These are phyloP conservation scores for Pseudorhombus dupliciocellatus DNA, from an alignment of 2,113 vertebrate species.

Conservation along the genomic window DNA sequence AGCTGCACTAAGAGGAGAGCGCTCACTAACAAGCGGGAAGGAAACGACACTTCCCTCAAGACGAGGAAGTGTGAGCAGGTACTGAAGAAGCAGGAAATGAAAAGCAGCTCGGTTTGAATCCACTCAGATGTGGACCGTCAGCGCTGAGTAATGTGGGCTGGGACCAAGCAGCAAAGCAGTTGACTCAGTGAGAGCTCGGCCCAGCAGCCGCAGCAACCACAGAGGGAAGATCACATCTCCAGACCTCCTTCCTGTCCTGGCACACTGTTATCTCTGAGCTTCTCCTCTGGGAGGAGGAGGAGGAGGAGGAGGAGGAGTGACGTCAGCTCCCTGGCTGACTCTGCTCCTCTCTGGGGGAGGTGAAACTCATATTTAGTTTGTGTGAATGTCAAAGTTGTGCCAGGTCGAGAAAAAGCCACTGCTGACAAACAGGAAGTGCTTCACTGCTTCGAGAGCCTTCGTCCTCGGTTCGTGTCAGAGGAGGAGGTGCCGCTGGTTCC, in stretches of 20 bases:
- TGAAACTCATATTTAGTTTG: not conserved
- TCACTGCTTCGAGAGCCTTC: too few species aligned
- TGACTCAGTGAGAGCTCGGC: too few species aligned
- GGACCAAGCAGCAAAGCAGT: too few species aligned
- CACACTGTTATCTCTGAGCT: not conserved
- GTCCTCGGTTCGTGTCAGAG: too few species aligned
- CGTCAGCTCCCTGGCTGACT: conserved; percentile 3
- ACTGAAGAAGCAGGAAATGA: not conserved
- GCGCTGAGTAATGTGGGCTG: too few species aligned
- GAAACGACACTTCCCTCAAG: not conserved
- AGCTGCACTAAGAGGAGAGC: not conserved
- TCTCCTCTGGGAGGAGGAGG: not conserved
- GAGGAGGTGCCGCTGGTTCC: too few species aligned
- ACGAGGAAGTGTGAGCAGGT: conserved; percentile 2
- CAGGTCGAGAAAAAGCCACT: too few species aligned
- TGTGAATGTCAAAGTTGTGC: not conserved
- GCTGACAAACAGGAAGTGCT: too few species aligned
- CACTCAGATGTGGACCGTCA: too few species aligned
- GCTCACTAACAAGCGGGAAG: not conserved
- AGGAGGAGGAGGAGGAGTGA: not conserved
- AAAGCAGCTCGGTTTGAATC: not conserved
- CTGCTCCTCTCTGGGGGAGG: not conserved
- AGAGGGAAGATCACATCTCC: too few species aligned
- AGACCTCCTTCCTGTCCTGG: not conserved
- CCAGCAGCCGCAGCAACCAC: too few species aligned